Conservation (phyloP, 2,888 invertebrate genomes). For the Napeogenes inachia region DNA sequence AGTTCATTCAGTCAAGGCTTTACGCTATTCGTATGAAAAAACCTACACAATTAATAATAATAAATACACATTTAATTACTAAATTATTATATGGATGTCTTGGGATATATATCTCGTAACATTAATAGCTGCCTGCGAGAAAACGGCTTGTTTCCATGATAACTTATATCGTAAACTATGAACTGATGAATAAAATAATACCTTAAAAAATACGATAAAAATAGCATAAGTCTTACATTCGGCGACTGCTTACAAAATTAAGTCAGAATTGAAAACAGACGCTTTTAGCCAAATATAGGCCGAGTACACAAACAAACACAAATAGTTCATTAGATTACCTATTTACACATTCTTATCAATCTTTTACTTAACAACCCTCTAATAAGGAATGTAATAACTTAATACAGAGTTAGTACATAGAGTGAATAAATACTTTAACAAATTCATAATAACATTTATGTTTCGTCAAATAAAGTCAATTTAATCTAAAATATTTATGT, state of each 20-base stretch:
- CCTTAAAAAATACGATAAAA: slow-evolving; percentile 20
- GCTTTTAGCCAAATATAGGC: slow-evolving; percentile 57
- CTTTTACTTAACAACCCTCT: slow-evolving; percentile 65
- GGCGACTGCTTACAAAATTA: slow-evolving; percentile 24
- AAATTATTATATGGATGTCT: slow-evolving; percentile 28
- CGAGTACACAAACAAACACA: slow-evolving; percentile 57
- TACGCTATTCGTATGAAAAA: slow-evolving; percentile 45
- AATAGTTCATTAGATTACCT: slow-evolving; percentile 53
- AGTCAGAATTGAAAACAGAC: slow-evolving; percentile 33
- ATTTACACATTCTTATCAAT: slow-evolving; percentile 61
- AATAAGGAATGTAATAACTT: slow-evolving; percentile 65
- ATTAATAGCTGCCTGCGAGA: slow-evolving; percentile 65
- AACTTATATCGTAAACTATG: slow-evolving; percentile 17
- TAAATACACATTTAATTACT: slow-evolving; percentile 30
- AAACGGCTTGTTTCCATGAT: slow-evolving; percentile 39
- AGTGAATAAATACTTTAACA: slow-evolving; percentile 62
- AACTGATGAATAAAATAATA: slow-evolving; percentile 4
- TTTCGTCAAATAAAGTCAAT: slow-evolving; percentile 67
- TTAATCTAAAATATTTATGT: slow-evolving; percentile 68
- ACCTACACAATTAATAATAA: slow-evolving; percentile 31
- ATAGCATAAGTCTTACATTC: slow-evolving; percentile 22
- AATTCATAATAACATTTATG: slow-evolving; percentile 59
- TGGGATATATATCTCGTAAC: slow-evolving; percentile 25
- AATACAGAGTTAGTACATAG: slow-evolving; percentile 55
- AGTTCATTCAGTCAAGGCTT: slow-evolving; percentile 53